Base-by-base conservation (phyloP, 2,113 vertebrate species). In the Rhabdomys dilectus region DNA sequence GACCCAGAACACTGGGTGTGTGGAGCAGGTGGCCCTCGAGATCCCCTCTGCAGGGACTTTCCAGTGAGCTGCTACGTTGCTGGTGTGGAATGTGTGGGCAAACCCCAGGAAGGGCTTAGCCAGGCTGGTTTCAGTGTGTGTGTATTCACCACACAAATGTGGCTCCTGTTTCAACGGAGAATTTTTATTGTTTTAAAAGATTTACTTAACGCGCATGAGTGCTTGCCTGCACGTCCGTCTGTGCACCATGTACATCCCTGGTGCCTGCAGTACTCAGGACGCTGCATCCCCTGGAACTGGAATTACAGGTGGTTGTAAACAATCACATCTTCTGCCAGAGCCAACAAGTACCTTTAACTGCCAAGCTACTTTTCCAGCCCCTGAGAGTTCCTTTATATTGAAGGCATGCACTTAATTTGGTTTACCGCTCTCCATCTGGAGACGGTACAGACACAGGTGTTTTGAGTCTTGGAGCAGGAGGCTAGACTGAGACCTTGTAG, bases 31-130 rank as follows among this genome's bases (percentile, higher is more conserved):
- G 78, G 22, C 12, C 56, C 60, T 80, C 6, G 34, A 84, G 72
- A 22, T 26, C n/a, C 56, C 45, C 0, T 45, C 15, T 9, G 15
- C 15, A 0, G 96, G 97, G 94, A 72, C 82, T 95, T 90, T 87
- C 97, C 88, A 16, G 92, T 4, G 36, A 42, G 66, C 81, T 24
- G 29, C 48, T 10, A 5, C 1, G 66, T 96, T 91, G 95, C 36
- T 1, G 1, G 86, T 16, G 1, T 77, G 97, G 94, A 96, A 96
- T 86, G 96, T 89, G 53, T 4, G 70, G 91, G 87, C 58, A 81
- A 75, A 76, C 24, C 66, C 73, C 75, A 1, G 26, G 24, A 36
- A 34, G 48, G 76, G 64, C 48, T 58, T 56, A 81, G 34, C 31
- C 39, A 22, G 91, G 62, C 21, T 24, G 72, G 16, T 42, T 36